Conservation (phyloP, 2,888 invertebrate species). For the Clostera curtula region DNA sequence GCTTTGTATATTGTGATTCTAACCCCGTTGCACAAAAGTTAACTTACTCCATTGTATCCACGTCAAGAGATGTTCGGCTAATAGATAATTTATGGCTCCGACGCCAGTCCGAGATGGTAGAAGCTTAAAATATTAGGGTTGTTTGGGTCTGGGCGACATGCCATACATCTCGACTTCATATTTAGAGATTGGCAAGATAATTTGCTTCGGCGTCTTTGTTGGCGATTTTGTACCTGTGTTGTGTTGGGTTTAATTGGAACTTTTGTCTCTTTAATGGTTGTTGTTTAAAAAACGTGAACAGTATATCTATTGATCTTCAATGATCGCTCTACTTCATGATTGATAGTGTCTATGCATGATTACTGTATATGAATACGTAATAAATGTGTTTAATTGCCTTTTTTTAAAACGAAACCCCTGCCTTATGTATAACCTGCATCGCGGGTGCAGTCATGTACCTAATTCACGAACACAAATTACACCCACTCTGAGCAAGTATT, state of each 20-base stretch:
- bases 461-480: too few relatives aligned
- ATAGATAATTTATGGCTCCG: constrained; percentile 70
- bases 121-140: constrained; percentile 66
- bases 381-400: too few relatives aligned
- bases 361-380: too few relatives aligned
- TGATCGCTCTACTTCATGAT: too few relatives aligned
- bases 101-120: constrained; percentile 38
- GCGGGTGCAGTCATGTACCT: too few relatives aligned
- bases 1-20: constrained; percentile 39
- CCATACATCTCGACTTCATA: constrained; percentile 38
- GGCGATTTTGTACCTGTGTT: constrained; percentile 13
- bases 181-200: constrained; percentile 51
- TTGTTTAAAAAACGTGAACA: constrained; percentile 12
- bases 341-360: too few relatives aligned
- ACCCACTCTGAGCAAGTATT: too few relatives aligned
- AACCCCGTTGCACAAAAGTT: constrained; percentile 67
- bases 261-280: constrained; percentile 17
- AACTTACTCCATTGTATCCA: constrained; percentile 58
- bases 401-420: too few relatives aligned
- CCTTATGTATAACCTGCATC: too few relatives aligned
- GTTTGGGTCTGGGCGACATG: constrained; percentile 39
- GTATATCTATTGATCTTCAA: constrained; percentile 15
- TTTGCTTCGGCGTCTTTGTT: constrained; percentile 41
- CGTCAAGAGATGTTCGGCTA: constrained; percentile 67
- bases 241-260: constrained; percentile 18